A percentile compares a stretch with the other conserved stretches of the same genome.
phyloP scores from a whole-genome alignment of 1,140 invertebrate genomes.

The Atta cephalotes region DNA sequence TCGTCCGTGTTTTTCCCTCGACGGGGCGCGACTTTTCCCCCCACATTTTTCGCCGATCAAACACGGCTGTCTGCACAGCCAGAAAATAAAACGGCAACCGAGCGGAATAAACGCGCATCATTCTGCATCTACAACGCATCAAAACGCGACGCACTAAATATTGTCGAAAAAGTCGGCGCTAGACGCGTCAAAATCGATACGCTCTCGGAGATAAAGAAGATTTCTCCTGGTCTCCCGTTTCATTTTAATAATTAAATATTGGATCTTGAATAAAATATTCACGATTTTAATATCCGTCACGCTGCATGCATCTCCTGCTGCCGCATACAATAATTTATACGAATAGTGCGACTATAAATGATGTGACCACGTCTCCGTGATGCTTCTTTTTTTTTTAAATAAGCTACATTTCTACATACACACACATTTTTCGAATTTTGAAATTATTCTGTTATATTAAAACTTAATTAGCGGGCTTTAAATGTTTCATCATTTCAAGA shows the following conservation, averaged over 20 bases:
- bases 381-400: neutral
- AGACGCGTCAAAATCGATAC: neutral
- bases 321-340: neutral
- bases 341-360: conserved; percentile 17
- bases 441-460: neutral
- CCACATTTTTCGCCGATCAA: conserved; percentile 58
- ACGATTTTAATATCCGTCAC: conserved; percentile 33
- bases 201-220: neutral
- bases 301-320: neutral
- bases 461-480: neutral
- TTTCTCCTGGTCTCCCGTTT: neutral
- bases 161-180: conserved; percentile 34
- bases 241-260: conserved; percentile 56
- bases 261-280: conserved; percentile 21
- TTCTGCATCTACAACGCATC: conserved; percentile 49
- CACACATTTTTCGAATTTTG: neutral
- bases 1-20: conserved; percentile 36
- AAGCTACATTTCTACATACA: neutral
- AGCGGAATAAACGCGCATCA: conserved; percentile 58
- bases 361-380: neutral
- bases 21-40: conserved; percentile 44
- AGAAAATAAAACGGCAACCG: conserved; percentile 46
- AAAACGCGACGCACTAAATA: conserved; percentile 50
- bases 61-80: conserved; percentile 41
- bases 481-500: neutral